Evolutionary conservation across 2,113 vertebrate species (phyloP), one percentile per base, ranked within the genome.

Genomic region (Pygoscelis adeliae): DNA sequence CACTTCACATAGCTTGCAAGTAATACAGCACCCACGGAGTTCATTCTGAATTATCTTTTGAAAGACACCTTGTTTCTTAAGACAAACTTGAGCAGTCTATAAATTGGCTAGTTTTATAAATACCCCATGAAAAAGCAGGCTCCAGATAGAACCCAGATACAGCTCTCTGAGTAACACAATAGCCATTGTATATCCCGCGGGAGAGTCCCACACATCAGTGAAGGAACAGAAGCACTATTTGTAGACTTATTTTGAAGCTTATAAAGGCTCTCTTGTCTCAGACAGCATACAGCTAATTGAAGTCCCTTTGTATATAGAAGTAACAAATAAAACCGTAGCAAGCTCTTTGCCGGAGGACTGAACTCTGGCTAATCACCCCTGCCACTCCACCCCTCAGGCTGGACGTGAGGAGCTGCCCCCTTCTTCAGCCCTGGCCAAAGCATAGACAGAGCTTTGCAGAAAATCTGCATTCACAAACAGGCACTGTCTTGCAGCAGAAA

Each of bases 191-290:
- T 59, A 29, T 92, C 59, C 63, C 32, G 12, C 11, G 5, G 74
- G 29, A 74, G 50, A 63, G 50, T 89, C 59, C 83, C 74, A 23
- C n/a, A 12, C 29, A 44, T 21, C 76, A 82, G 32, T 34, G 78
- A 42, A 82, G 50, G 74, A 97, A 98, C 81, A 90, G 59, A 84
- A 83, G 36, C 26, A 10, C 71, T 93, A 14, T 92, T 86, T 87
- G 55, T 92, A 71, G 66, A 36, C 63, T 3, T 3, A 3, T 87
- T 94, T 82, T 26, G 61, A 74, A 79, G 79, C 34, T 86, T 59
- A 90, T 42, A 93, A 97, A 97, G 87, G 63, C 88, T 74, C 42
- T 78, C 61, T 94, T 97, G 92, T 97, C 53, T 93, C n/a, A 44
- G 61, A 32, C 49, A 40, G 62, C 27, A 69, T 49, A 49, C 47